Conservation (phyloP, 2,113 vertebrate genomes). For the Rhinopomastus cyanomelas region DNA sequence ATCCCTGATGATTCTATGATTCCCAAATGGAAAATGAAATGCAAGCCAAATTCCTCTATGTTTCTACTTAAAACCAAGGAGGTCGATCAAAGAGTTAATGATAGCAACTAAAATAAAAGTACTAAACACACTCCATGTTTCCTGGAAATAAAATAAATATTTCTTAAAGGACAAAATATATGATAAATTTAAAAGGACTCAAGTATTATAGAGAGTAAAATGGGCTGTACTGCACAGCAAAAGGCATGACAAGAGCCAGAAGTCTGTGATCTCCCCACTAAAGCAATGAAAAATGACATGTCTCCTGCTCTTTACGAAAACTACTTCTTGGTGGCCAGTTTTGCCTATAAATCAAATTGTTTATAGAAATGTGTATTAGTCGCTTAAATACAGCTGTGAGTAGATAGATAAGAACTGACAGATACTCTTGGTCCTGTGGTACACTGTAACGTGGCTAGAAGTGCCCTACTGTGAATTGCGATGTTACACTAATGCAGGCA, state of each 20-base stretch:
- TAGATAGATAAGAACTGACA: slow-evolving; percentile 20
- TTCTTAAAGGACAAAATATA: neutral
- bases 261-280: neutral
- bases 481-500: neutral
- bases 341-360: slow-evolving; percentile 47
- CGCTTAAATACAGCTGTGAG: slow-evolving; percentile 63
- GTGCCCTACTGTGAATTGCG: slow-evolving; percentile 36
- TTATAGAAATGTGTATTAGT: slow-evolving; percentile 38
- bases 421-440: neutral
- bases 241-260: neutral
- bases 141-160: slow-evolving; percentile 1
- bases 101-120: neutral
- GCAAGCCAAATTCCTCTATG: neutral
- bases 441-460: neutral
- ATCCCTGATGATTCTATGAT: too few relatives aligned
- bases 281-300: neutral
- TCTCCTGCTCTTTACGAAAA: neutral
- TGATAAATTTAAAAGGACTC: neutral
- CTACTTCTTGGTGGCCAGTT: slow-evolving; percentile 3
- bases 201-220: neutral
- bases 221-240: neutral
- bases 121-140: neutral
- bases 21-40: neutral
- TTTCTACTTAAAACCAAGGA: neutral
- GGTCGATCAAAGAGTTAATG: neutral